phyloP scores from a whole-genome alignment of 2,113 vertebrate species.

The Lathamus discolor region DNA sequence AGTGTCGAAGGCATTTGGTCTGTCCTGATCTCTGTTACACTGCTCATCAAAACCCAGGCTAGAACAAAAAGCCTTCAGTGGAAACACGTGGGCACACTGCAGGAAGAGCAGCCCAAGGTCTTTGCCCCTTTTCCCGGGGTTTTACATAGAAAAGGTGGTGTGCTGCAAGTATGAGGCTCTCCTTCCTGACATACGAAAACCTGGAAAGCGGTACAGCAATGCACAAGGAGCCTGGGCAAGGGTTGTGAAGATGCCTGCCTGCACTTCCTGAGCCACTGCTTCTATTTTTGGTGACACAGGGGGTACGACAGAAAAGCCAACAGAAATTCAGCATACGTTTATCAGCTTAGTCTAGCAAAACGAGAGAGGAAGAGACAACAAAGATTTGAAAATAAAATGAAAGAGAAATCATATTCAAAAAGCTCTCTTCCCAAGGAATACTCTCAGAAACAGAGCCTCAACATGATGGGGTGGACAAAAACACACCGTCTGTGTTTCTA shows the following conservation, averaged over 20 bases:
- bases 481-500: background rate
- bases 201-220: background rate
- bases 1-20: background rate
- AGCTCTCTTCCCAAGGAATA: background rate
- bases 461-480: background rate
- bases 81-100: background rate
- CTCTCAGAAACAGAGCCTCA: background rate
- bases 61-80: background rate
- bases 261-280: background rate
- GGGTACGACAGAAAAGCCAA: background rate
- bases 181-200: background rate
- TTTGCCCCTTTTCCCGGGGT: background rate
- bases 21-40: background rate
- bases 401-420: background rate
- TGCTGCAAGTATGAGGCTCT: background rate
- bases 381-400: background rate
- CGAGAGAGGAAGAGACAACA: background rate
- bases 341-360: background rate
- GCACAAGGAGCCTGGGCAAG: background rate
- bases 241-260: background rate
- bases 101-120: background rate
- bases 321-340: background rate
- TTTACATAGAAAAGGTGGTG: background rate
- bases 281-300: background rate
- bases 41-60: background rate